These are phyloP conservation scores for Trididemnum nubilum DNA, from an alignment of 23 tunicate species.

Conservation along the genomic window DNA sequence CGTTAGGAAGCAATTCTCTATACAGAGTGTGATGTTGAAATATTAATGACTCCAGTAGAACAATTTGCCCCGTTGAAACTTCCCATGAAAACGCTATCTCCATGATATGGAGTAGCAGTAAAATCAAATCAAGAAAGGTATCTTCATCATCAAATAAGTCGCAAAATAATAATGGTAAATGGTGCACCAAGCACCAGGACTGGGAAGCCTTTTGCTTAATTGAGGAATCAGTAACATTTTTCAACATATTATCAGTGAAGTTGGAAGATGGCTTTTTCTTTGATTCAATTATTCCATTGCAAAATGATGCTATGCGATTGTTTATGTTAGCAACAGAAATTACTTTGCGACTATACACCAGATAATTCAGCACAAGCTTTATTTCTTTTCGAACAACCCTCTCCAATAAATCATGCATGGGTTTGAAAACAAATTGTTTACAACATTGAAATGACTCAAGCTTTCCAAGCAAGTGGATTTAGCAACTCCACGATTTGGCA, in stretches of 20 bases:
- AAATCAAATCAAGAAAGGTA: conserved; percentile 23
- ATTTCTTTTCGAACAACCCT: conserved; percentile 25
- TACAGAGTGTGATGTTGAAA: conserved; percentile 22
- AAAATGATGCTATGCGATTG: conserved; percentile 16
- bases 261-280: conserved; percentile 31
- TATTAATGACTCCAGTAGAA: conserved; percentile 16
- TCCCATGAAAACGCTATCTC: conserved; percentile 22
- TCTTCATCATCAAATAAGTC: conserved; percentile 19
- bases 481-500: conserved; percentile 29
- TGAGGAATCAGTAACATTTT: conserved; percentile 11
- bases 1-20: conserved; percentile 22
- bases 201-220: conserved; percentile 32
- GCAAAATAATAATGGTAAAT: conserved; percentile 32
- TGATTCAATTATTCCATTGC: conserved; percentile 16
- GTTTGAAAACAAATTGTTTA: conserved; percentile 20
- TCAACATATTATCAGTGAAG: conserved; percentile 20
- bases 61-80: conserved; percentile 25
- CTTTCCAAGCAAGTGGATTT: conserved; percentile 6
- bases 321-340: conserved; percentile 23
- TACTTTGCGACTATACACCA: conserved; percentile 19
- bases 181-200: conserved; percentile 35
- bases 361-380: conserved; percentile 24
- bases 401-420: conserved; percentile 42
- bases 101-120: conserved; percentile 34
- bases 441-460: conserved; percentile 20